Percentiles rank a stretch among this genome's conserved stretches.
Conservation (phyloP, 2,888 invertebrate genomes). For the Ophioninae sp. region DNA sequence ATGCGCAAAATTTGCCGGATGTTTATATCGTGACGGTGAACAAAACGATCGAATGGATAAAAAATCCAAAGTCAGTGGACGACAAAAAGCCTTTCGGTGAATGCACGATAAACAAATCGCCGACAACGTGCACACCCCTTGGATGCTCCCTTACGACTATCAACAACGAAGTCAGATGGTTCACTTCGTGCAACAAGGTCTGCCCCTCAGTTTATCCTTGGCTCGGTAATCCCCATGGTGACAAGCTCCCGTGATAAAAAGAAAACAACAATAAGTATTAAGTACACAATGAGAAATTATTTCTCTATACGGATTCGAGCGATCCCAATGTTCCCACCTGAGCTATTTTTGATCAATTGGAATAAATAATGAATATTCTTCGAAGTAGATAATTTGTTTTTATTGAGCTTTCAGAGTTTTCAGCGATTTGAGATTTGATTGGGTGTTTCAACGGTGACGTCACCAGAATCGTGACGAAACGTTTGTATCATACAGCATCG, state of each 20-base stretch:
- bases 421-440: too few species aligned
- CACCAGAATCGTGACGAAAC: too few species aligned
- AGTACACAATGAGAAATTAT: neutral
- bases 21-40: conserved; percentile 83
- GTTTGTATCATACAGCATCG: too few species aligned
- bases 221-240: conserved; percentile 83
- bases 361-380: too few species aligned
- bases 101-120: conserved; percentile 72
- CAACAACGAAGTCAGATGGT: conserved; percentile 80
- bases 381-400: too few species aligned
- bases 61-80: conserved; percentile 82
- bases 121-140: conserved; percentile 59
- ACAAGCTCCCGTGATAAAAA: conserved; percentile 38
- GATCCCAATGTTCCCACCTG: neutral
- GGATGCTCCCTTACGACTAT: conserved; percentile 69
- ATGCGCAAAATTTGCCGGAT: conserved; percentile 82
- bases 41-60: conserved; percentile 84
- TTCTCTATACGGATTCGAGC: neutral
- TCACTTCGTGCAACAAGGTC: conserved; percentile 80
- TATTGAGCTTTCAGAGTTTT: too few species aligned
- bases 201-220: conserved; percentile 84
- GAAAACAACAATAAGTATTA: neutral
- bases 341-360: too few species aligned
- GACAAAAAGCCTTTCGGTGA: conserved; percentile 72
- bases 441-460: too few species aligned